phyloP scores from a whole-genome alignment of 1,140 invertebrate genomes.

The Sitodiplosis mosellana region DNA sequence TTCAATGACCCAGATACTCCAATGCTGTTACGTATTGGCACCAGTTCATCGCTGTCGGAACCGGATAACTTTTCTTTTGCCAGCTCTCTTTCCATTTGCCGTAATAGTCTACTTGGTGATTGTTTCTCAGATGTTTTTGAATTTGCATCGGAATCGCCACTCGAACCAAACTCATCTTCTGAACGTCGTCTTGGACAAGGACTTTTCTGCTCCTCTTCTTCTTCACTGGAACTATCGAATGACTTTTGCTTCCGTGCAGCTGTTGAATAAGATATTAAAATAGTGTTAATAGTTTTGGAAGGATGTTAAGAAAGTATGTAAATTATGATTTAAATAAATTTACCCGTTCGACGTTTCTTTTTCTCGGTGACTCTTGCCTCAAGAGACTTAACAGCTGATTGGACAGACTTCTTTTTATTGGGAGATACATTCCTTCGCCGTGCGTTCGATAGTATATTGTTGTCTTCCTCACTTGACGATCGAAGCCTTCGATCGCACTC shows the following conservation, averaged over 20 bases:
- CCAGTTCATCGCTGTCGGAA: slow-evolving; percentile 52
- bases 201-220: slow-evolving; percentile 21
- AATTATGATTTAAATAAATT: no score
- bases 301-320: no score
- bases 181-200: slow-evolving; percentile 4
- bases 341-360: background rate
- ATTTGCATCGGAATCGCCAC: slow-evolving; percentile 10
- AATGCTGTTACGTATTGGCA: slow-evolving; percentile 27
- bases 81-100: slow-evolving; percentile 51
- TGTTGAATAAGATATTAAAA: background rate
- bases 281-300: no score
- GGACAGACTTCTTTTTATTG: slow-evolving; percentile 26
- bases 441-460: slow-evolving; percentile 20
- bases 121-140: slow-evolving; percentile 8
- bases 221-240: slow-evolving; percentile 37
- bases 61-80: slow-evolving; percentile 28
- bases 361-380: background rate
- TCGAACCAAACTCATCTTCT: slow-evolving; percentile 9
- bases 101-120: slow-evolving; percentile 31
- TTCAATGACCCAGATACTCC: no score
- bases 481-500: slow-evolving; percentile 23
- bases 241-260: slow-evolving; percentile 12
- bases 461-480: slow-evolving; percentile 20
- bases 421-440: slow-evolving; percentile 19
- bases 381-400: background rate